Evolutionary conservation across 2,797 vertebrate genomes (phyloP).

Genomic region (Ibycter americanus): DNA sequence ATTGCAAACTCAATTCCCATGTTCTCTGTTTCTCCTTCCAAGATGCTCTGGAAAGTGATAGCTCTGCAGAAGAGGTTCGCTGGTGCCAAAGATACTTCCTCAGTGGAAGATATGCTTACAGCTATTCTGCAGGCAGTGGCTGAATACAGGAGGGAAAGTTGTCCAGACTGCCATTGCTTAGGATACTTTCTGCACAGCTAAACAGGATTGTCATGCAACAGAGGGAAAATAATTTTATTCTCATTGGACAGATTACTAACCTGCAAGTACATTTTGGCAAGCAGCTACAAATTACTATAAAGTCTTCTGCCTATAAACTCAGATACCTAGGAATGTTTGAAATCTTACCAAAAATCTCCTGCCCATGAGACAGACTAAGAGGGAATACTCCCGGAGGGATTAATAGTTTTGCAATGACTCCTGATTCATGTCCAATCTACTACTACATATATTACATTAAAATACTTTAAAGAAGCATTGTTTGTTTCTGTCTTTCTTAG

Average conservation of each 20-base stretch:
- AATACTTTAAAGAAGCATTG: neutral
- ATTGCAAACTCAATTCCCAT: neutral
- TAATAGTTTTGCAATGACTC: neutral
- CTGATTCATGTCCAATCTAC: neutral
- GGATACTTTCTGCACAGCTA: neutral
- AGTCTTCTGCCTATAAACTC: neutral
- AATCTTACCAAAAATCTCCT: neutral
- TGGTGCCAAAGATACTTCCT: neutral
- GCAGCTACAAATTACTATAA: neutral
- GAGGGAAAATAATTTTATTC: neutral
- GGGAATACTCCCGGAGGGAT: neutral
- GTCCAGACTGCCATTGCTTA: neutral
- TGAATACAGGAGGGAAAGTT: neutral
- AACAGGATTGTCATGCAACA: neutral
- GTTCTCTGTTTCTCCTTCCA: neutral
- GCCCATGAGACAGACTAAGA: neutral
- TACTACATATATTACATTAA: neutral
- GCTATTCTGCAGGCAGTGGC: neutral
- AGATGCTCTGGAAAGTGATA: neutral
- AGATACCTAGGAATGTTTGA: neutral
- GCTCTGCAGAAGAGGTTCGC: neutral
- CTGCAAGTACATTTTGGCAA: neutral
- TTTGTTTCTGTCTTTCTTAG: neutral
- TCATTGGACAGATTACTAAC: neutral
- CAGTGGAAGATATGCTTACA: neutral